Conservation (phyloP, 23 tunicate species). For the Ascidia mentula region DNA sequence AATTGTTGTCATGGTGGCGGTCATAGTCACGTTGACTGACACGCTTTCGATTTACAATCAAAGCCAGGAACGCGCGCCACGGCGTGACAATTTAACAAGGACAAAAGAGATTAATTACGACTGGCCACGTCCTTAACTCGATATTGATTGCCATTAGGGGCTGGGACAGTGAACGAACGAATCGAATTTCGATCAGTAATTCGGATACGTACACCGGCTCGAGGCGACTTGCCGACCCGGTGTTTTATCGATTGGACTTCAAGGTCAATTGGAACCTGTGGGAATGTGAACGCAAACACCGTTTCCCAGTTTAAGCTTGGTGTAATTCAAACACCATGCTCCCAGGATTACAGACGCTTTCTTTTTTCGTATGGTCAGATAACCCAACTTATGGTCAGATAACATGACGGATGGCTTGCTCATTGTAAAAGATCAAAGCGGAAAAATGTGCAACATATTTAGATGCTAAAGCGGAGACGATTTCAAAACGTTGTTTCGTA, state of each 20-base stretch:
- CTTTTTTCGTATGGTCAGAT: no score
- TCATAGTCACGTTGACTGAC: not conserved
- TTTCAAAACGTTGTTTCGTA: no score
- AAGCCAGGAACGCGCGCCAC: not conserved
- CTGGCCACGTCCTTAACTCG: slow-evolving; percentile 14
- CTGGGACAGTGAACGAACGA: not conserved
- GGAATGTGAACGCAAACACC: not conserved
- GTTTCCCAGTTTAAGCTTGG: no score
- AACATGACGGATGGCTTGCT: no score
- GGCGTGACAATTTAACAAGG: slow-evolving; percentile 4
- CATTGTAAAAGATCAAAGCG: no score
- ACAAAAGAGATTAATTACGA: not conserved
- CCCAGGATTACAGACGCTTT: no score
- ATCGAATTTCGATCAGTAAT: slow-evolving; percentile 1
- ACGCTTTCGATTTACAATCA: not conserved
- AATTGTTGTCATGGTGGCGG: not conserved
- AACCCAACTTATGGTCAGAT: no score
- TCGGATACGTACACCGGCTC: not conserved
- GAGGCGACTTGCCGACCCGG: not conserved
- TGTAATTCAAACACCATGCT: no score
- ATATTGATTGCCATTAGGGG: slow-evolving; percentile 10
- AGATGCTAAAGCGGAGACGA: no score
- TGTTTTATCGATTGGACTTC: not conserved
- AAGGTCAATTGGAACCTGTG: not conserved
- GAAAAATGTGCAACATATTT: no score